Base-by-base conservation (phyloP, 2,113 vertebrate genomes). In the Rallus limicola region DNA sequence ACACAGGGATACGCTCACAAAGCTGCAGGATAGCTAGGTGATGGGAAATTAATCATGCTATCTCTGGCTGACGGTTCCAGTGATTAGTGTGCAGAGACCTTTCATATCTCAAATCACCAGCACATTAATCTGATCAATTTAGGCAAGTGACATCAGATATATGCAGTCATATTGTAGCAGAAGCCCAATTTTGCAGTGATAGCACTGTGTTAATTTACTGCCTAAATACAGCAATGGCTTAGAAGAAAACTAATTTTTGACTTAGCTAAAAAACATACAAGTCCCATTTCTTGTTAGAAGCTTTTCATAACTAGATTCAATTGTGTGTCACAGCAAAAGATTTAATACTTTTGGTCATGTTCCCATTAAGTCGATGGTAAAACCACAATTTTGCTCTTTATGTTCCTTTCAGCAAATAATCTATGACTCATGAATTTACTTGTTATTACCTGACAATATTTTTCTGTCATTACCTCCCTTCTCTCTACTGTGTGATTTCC, bases 101-200 rank as follows among this genome's bases (percentile, higher is more conserved):
- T 76, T 92, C 65, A 28, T 91, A 93, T 96, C 53, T 95, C 71
- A 93, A 75, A 88, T 36, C 17, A 94, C 28, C 70, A 96, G 77
- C 48, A 94, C 56, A 85, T 72, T 87, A 78, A 95, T 85, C 59
- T 96, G 77, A 92, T 96, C 83, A 94, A 46, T 87, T 95, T 86
- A 82, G 82, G 42, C 55, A 93, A 88, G 62, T 85, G 67, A 92
- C 26, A 68, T 89, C 69, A 42, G 44, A 63, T 87, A 65, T 48
- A 72, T 9, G 42, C 40, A 83, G 67, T 58, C 16, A 68, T 85
- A 82, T 53, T 63, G 76, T 58, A 90, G 46, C 40, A 88, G 62
- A 93, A 93, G 21, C 36, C 29, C 20, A 50, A 59, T 50, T 91
- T n/a, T 82, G 24, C 31, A 56, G 2, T 85, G 71, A 82, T 59